Percentiles rank a stretch among this genome's conserved stretches.
phyloP scores from a whole-genome alignment of 1,140 invertebrate species.

The Calephelis virginiensis region DNA sequence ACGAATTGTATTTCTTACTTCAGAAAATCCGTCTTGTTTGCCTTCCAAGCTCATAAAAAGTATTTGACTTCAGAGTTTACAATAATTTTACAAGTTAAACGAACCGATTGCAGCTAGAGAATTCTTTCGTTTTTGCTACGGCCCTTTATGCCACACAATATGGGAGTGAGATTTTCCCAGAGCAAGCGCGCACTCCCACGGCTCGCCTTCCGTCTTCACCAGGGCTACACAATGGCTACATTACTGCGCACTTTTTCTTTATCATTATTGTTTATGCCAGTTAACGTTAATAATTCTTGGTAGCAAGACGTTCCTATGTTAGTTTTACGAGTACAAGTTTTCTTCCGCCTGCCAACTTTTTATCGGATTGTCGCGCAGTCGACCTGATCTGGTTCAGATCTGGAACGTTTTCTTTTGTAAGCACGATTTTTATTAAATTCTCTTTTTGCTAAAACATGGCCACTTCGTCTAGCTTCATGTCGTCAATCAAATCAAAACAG shows the following conservation, averaged over 20 bases:
- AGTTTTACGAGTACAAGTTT: slow-evolving; percentile 56
- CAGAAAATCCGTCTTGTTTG: too few species aligned
- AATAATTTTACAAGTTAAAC: not conserved
- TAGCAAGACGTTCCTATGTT: slow-evolving; percentile 57
- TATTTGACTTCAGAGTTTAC: too few species aligned
- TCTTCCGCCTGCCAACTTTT: slow-evolving; percentile 63
- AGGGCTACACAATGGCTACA: slow-evolving; percentile 62
- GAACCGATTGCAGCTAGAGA: slow-evolving; percentile 25
- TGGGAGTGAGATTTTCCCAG: slow-evolving; percentile 59
- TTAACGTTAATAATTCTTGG: slow-evolving; percentile 59
- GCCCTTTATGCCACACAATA: slow-evolving; percentile 35
- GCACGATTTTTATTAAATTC: not conserved
- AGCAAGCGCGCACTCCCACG: slow-evolving; percentile 58
- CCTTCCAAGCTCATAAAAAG: too few species aligned
- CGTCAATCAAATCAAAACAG: too few species aligned
- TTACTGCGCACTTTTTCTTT: slow-evolving; percentile 63
- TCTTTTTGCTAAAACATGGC: too few species aligned
- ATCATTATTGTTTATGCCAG: slow-evolving; percentile 59
- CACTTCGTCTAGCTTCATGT: too few species aligned
- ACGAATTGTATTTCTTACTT: too few species aligned
- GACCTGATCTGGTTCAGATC: slow-evolving; percentile 50
- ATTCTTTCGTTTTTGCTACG: slow-evolving; percentile 38
- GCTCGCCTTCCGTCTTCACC: slow-evolving; percentile 49
- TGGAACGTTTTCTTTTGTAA: slow-evolving; percentile 34
- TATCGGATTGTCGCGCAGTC: slow-evolving; percentile 34